These are phyloP conservation scores for Operophtera brumata DNA, from an alignment of 2,888 invertebrate species.

Conservation along the genomic window DNA sequence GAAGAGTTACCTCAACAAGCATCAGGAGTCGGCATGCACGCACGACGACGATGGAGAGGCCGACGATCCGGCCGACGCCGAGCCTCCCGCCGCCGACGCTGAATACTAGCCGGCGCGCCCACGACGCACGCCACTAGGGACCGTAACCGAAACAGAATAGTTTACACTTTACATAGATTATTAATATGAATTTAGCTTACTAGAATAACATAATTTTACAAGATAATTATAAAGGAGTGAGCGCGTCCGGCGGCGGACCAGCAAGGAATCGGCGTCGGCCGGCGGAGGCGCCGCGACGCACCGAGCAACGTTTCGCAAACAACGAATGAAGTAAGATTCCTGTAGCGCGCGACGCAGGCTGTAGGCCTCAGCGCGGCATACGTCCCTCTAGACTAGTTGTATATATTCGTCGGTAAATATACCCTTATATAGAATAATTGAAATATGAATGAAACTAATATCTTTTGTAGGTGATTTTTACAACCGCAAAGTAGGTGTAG, in stretches of 20 bases:
- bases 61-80: constrained; percentile 35
- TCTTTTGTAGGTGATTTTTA: constrained; percentile 82
- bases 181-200: constrained; percentile 78
- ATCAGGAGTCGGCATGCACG: constrained; percentile 95
- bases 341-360: constrained; percentile 66
- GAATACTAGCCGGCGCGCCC: constrained; percentile 44
- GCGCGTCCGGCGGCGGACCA: constrained; percentile 38
- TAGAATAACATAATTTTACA: constrained; percentile 73
- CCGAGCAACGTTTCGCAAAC: constrained; percentile 80
- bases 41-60: constrained; percentile 80
- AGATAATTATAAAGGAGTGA: constrained; percentile 53
- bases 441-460: constrained; percentile 81
- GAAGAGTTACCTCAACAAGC: constrained; percentile 98
- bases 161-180: constrained; percentile 75
- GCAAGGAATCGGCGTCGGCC: constrained; percentile 41
- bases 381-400: constrained; percentile 74
- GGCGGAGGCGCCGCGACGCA: constrained; percentile 57
- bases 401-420: constrained; percentile 76
- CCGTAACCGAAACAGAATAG: constrained; percentile 66
- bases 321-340: constrained; percentile 78
- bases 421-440: constrained; percentile 77
- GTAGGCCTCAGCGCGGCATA: constrained; percentile 69
- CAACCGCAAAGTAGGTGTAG: constrained; percentile 78
- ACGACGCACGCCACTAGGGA: constrained; percentile 60
- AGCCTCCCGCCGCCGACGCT: constrained; percentile 43